Evolutionary conservation across 2,888 invertebrate genomes (phyloP), one percentile per base, ranked within the genome.

Genomic region (Nemotelus nigrinus): DNA sequence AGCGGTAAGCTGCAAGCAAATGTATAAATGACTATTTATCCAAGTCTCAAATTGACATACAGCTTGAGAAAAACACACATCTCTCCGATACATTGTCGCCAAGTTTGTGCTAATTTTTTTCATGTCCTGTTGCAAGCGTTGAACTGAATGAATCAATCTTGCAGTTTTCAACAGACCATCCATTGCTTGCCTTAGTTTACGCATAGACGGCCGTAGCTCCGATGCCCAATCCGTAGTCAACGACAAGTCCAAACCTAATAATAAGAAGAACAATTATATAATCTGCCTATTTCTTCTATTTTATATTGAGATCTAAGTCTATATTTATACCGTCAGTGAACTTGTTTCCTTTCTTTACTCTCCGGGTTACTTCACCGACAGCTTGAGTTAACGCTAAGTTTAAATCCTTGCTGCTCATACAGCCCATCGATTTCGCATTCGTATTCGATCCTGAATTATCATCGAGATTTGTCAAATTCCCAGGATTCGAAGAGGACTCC

Each of bases 61-160:
- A 81, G 96, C 94, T 87, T 97, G 97, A 2, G 96, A 94, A 85
- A 96, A 96, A 85, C 96, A 96, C 25, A 95, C 94, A 86, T 97
- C 96, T 77, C 97, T 88, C 55, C 97, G 88, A 78, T 96, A 96
- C 82, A 94, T 90, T 3, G 94, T 92, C n/a, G 89, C 88, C 76
- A 89, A 85, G 78, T 93, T 93, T 25, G 93, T 87, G 77, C 93
- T 92, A 81, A 94, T 94, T 70, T 90, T 90, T 80, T 93, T 92
- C 53, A 93, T 90, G 83, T 95, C 94, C 85, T 94, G 93, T 81
- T 94, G 93, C 44, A 96, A 90, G 3, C 96, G 89, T 84, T 95
- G 91, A 10, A 95, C 95, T 3, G 95, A 95, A 87, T 96, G 96
- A 48, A 95, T 93, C 2, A 95, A 88, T 47, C 95, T 89, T 45